Evolutionary conservation across 2,888 invertebrate species (phyloP), one percentile per base, ranked within the genome.

Genomic region (Leptinotarsa peninsularis): DNA sequence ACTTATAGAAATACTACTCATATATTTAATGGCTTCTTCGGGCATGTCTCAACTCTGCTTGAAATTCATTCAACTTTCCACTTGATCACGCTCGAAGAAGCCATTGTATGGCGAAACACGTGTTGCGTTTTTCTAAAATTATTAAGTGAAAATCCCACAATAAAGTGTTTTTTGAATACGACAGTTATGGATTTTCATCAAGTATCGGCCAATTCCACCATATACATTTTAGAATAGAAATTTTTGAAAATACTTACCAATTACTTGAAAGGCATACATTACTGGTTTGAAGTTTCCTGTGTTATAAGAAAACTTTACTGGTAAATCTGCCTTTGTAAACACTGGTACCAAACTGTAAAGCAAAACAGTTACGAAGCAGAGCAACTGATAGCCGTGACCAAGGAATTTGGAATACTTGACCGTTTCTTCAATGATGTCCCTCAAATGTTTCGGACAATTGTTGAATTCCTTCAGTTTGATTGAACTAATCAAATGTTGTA

Each of bases 261-360:
- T 49, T 43, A 66, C 54, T 74, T 56, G 63, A 66, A 67, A 67
- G 5, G 43, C 50, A 50, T 67, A 75, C 72, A 79, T 71, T 17
- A 54, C 23, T 23, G 13, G 49, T 21, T 72, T 52, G 49, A 73
- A 77, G 0, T 33, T 7, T 18, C 79, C 79, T 15, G 72, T 18
- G 66, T 74, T 71, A 52, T 74, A 79, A 4, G 75, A 72, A 67
- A 77, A 77, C 49, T 66, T 71, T 3, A 76, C 15, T 13, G 75
- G 79, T 49, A 76, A 21, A 15, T 69, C 70, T 18, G 10, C 3
- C 27, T 71, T 49, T 3, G 63, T 50, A 4, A 67, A 49, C 15
- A 76, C 27, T 27, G 76, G 76, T 70, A 73, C 33, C 13, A 63
- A 14, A 52, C 60, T 68, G n/a, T 71, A 73, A 4, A 73, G 21